Evolutionary conservation across 2,797 vertebrate species (phyloP).

Genomic region (Sylvilagus floridanus): DNA sequence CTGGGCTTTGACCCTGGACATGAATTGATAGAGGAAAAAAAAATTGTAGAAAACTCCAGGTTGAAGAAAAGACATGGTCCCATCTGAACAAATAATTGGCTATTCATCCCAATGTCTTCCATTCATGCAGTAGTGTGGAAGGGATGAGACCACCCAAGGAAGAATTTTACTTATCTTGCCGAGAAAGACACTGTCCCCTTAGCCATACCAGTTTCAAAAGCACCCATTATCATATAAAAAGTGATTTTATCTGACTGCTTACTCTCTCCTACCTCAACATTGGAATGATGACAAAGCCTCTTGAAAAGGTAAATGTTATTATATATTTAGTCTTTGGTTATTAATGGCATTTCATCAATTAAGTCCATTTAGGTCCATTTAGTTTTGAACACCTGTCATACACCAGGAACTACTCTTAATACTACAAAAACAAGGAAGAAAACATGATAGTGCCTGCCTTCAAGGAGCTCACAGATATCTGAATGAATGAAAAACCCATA

Average conservation of each 20-base stretch:
- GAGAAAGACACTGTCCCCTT: neutral
- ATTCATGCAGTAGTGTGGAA: neutral
- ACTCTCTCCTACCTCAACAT: neutral
- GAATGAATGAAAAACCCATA: neutral
- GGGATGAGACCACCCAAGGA: neutral
- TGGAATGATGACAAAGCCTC: neutral
- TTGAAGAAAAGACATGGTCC: neutral
- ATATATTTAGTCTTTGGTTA: neutral
- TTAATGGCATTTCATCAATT: slow-evolving; percentile 21
- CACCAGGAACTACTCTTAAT: neutral
- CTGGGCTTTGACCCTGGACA: neutral
- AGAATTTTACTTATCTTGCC: neutral
- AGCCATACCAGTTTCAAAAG: neutral
- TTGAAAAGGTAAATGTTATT: neutral
- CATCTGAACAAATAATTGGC: neutral
- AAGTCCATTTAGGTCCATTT: neutral
- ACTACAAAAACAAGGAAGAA: neutral
- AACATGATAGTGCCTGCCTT: neutral
- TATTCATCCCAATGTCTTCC: neutral
- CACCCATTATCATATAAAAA: neutral
- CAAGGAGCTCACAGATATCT: neutral
- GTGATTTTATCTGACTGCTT: neutral
- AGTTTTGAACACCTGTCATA: neutral
- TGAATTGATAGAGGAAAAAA: neutral
- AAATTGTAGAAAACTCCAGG: neutral